These are phyloP conservation scores for Lasioglossum lativentre DNA, from an alignment of 2,888 invertebrate genomes.

Conservation along the genomic window DNA sequence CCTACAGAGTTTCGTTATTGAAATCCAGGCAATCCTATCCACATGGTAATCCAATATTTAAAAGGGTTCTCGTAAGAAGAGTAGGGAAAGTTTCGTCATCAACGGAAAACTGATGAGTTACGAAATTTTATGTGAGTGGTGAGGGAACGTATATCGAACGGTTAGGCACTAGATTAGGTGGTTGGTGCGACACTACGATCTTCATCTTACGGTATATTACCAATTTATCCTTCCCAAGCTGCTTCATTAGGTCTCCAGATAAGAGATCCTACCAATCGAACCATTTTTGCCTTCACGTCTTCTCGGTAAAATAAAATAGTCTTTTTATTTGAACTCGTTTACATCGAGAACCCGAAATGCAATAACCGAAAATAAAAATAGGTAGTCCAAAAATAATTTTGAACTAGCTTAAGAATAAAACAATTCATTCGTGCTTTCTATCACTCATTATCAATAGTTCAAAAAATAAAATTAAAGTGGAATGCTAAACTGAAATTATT, in stretches of 20 bases:
- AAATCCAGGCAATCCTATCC: too few relatives aligned
- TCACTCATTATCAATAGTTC: too few relatives aligned
- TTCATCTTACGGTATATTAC: slow-evolving; percentile 5
- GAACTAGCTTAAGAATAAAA: background rate
- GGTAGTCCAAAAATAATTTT: background rate
- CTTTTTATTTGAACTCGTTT: background rate
- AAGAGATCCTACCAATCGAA: background rate
- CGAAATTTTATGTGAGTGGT: background rate
- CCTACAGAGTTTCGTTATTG: too few relatives aligned
- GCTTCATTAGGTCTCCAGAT: background rate
- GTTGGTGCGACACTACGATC: background rate
- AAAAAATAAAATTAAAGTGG: too few relatives aligned
- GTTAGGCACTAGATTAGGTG: background rate
- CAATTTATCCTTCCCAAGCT: background rate
- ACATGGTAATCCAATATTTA: background rate
- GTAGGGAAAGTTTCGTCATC: background rate
- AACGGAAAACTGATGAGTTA: background rate
- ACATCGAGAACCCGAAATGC: too few relatives aligned
- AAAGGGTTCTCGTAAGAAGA: background rate
- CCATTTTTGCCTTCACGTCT: background rate
- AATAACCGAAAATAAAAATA: background rate
- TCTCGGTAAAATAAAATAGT: background rate
- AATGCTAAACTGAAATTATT: too few relatives aligned
- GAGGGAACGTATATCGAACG: background rate
- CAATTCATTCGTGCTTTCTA: too few relatives aligned